phyloP scores from a whole-genome alignment of 2,797 vertebrate genomes.

The Rhabdomys pumilio region DNA sequence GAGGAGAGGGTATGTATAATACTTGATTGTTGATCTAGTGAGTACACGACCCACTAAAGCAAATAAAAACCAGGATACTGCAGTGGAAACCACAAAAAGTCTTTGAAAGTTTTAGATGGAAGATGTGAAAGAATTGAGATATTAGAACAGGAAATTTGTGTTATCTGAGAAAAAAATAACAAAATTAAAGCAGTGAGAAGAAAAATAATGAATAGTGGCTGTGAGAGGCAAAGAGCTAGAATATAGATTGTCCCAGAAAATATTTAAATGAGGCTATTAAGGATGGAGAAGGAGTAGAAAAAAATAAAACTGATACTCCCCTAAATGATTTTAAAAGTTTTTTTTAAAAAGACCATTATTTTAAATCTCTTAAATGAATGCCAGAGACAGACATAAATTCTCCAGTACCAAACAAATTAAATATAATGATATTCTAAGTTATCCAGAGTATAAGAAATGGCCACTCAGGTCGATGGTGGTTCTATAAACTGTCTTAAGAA shows the following conservation, averaged over 20 bases:
- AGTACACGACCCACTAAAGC: constrained; percentile 33
- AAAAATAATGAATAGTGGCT: background rate
- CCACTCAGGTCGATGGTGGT: background rate
- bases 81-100: background rate
- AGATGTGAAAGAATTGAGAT: constrained; percentile 21
- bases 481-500: background rate
- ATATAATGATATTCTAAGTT: constrained; percentile 7
- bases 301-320: background rate
- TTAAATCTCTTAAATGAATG: background rate
- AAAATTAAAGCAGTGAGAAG: constrained; percentile 3
- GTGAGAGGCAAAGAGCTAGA: background rate
- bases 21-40: background rate
- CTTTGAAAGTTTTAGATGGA: background rate
- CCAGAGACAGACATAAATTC: background rate
- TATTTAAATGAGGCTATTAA: background rate
- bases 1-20: constrained; percentile 15
- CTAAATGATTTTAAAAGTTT: background rate
- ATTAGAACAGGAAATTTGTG: background rate
- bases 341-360: background rate
- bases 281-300: background rate
- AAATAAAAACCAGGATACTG: constrained; percentile 21
- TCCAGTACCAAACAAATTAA: constrained; percentile 14
- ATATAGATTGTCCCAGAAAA: background rate
- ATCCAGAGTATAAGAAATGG: background rate
- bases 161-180: constrained; percentile 10